phyloP scores from a whole-genome alignment of 2,888 invertebrate genomes.

The Ephialtes manifestator region DNA sequence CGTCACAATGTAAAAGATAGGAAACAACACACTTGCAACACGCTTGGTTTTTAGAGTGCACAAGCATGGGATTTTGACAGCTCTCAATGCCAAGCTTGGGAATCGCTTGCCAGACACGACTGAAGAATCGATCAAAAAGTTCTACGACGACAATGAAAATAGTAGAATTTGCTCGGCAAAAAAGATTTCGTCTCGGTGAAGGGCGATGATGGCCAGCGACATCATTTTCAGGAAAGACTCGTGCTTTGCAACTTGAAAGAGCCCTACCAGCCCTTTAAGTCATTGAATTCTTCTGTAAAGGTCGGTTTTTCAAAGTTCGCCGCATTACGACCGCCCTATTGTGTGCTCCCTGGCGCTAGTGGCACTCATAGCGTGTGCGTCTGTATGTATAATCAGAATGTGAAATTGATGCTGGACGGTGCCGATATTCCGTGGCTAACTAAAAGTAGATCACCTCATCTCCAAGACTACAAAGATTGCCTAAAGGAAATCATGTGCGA shows the following conservation, averaged over 20 bases:
- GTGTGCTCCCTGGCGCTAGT: conserved; percentile 50
- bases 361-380: conserved; percentile 57
- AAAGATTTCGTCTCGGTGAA: conserved; percentile 56
- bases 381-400: conserved; percentile 55
- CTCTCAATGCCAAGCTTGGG: neutral
- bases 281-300: conserved; percentile 16
- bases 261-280: conserved; percentile 28
- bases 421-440: too few species aligned
- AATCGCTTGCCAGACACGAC: conserved; percentile 8
- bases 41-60: too few species aligned
- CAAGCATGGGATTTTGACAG: conserved; percentile 15
- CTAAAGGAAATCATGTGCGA: too few species aligned
- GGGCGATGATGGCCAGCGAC: conserved; percentile 23
- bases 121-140: neutral
- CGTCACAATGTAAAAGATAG: too few species aligned
- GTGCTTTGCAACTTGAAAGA: conserved; percentile 56
- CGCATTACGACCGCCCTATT: conserved; percentile 38
- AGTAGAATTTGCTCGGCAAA: conserved; percentile 46
- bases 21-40: too few species aligned
- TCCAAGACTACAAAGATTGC: too few species aligned
- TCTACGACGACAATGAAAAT: conserved; percentile 41
- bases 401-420: conserved; percentile 41
- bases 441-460: too few species aligned
- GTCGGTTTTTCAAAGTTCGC: conserved; percentile 48
- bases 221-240: conserved; percentile 43